phyloP scores from a whole-genome alignment of 2,113 vertebrate species.

The Prolemur simus region DNA sequence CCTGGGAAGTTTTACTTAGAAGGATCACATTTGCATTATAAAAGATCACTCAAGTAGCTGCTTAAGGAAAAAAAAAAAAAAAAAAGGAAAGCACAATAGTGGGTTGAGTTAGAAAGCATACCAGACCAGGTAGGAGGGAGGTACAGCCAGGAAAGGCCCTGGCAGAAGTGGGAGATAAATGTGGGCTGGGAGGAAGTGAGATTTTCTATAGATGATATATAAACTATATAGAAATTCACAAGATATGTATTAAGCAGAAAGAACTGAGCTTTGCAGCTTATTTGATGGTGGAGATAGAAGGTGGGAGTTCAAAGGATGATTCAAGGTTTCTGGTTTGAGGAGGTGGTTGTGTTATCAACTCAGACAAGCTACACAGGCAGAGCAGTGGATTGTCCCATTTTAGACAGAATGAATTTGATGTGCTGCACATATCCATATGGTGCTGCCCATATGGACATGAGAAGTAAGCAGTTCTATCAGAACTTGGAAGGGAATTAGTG shows the following conservation, averaged over 20 bases:
- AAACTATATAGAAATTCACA: background rate
- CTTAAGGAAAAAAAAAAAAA: background rate
- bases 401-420: background rate
- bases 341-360: background rate
- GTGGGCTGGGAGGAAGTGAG: background rate
- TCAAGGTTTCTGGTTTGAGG: background rate
- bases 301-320: background rate
- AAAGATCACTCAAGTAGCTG: background rate
- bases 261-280: background rate
- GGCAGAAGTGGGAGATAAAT: background rate
- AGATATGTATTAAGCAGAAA: background rate
- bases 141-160: background rate
- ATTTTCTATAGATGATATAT: background rate
- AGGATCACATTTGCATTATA: slow-evolving; percentile 24
- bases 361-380: background rate
- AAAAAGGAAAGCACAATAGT: background rate
- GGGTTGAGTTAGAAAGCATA: background rate
- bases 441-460: background rate
- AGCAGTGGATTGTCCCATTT: background rate
- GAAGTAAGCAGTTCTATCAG: background rate
- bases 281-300: background rate
- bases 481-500: background rate
- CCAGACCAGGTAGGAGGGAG: background rate
- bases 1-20: background rate
- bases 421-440: background rate